phyloP scores from a whole-genome alignment of 2,888 invertebrate species.

The Patella caerulea region DNA sequence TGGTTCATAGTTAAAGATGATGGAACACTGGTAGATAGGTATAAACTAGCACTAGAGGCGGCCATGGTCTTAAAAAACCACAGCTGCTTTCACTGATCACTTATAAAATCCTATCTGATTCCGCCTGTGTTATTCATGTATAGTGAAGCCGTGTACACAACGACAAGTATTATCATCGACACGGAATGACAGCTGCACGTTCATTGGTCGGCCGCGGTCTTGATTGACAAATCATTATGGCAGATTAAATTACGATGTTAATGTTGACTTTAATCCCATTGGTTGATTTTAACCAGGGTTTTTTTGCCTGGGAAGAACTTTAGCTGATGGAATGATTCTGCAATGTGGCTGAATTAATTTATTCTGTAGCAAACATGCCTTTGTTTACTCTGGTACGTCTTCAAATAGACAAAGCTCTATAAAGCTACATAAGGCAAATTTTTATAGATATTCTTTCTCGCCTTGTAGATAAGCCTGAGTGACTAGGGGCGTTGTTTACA shows the following conservation, averaged over 20 bases:
- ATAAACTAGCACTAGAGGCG: conserved; percentile 84
- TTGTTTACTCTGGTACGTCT: conserved; percentile 4
- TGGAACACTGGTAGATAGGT: conserved; percentile 85
- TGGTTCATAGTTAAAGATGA: conserved; percentile 78
- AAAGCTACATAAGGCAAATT: conserved; percentile 13
- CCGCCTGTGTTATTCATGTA: conserved; percentile 77
- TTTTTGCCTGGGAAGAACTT: neutral
- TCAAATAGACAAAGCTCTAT: conserved; percentile 7
- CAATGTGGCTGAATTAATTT: conserved; percentile 4
- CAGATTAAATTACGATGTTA: conserved; percentile 49
- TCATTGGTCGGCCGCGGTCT: conserved; percentile 50
- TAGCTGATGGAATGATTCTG: neutral
- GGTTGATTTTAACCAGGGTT: conserved; percentile 14
- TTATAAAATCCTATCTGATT: conserved; percentile 55
- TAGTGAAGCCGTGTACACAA: conserved; percentile 52
- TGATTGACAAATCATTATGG: conserved; percentile 64
- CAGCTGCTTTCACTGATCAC: conserved; percentile 35
- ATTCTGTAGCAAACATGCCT: conserved; percentile 3
- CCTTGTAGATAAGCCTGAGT: neutral
- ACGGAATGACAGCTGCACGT: conserved; percentile 50
- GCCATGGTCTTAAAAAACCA: conserved; percentile 78
- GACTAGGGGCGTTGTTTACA: neutral
- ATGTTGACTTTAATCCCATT: conserved; percentile 26
- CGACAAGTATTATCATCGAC: conserved; percentile 57
- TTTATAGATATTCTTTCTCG: neutral